These are phyloP conservation scores for Xiphophorus birchmanni DNA, from an alignment of 2,797 vertebrate species.

Conservation along the genomic window DNA sequence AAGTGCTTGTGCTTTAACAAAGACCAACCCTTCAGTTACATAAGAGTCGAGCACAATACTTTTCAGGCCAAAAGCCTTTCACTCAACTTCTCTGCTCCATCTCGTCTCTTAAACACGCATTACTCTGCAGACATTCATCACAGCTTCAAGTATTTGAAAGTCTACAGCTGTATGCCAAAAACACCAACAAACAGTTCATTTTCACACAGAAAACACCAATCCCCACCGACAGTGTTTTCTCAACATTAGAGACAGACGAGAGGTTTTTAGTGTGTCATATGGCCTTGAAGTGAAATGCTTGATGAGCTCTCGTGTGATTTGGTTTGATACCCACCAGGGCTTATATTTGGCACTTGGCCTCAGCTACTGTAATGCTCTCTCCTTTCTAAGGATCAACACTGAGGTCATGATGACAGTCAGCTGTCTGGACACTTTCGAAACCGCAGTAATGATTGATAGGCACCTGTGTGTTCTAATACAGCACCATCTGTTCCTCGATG, in stretches of 20 bases:
- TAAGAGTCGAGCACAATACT: neutral
- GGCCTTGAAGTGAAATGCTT: conserved; percentile 22
- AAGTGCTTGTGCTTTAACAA: neutral
- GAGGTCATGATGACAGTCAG: neutral
- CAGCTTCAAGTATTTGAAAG: conserved; percentile 32
- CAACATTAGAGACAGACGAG: conserved; percentile 52
- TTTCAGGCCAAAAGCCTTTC: neutral
- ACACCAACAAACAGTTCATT: neutral
- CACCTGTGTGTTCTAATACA: conserved; percentile 1
- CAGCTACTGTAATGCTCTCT: neutral
- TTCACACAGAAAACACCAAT: conserved; percentile 24
- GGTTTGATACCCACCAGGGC: conserved; percentile 2
- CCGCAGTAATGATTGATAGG: conserved; percentile 18
- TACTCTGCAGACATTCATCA: conserved; percentile 22
- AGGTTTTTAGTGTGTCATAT: conserved; percentile 30
- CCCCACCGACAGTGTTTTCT: conserved; percentile 21
- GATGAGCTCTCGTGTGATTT: neutral
- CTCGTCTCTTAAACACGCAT: neutral
- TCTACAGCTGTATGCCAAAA: conserved; percentile 15
- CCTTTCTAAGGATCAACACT: neutral
- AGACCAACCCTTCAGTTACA: neutral
- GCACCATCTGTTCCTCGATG: conserved; percentile 37
- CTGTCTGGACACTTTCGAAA: neutral
- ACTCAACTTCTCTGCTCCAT: neutral
- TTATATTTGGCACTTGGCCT: conserved; percentile 9